Base-by-base conservation (phyloP, 35 echinoderm and acorn worm genomes). In the Anneissia japonica region DNA sequence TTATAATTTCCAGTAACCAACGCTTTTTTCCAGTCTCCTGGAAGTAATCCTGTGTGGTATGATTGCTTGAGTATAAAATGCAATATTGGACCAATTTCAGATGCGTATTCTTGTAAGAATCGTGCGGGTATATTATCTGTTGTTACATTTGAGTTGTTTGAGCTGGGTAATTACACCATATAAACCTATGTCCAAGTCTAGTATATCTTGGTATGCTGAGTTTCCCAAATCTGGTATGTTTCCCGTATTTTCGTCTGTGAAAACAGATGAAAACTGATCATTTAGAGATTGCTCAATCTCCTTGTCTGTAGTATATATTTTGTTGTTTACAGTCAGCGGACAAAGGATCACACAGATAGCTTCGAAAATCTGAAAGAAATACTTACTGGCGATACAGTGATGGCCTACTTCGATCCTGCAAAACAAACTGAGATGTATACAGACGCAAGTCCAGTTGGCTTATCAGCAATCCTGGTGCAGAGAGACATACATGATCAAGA, bases 371-470 rank as follows among this genome's bases (percentile, higher is more conserved):
- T 93, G 16, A 93, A 93, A 38, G 4, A 30, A 17, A 43, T n/a
- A 31, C 36, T 92, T 1, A 86, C 93, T 45, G 91, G 74, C 56
- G 28, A 87, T 36, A 56, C 77, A 29, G 77, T 84, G 19, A 91
- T 91, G 81, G 56, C 82, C 3, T 95, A 95, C 78, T 93, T 84
- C 41, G 86, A 92, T 37, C 91, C 89, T 26, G 31, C 26, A 3
- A 85, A 96, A 85, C 19, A 19, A 33, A 85, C 79, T 3, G 90
- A 92, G 3, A 16, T 92, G 4, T 74, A 85, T 30, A 86, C 91
- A 31, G 90, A 96, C 83, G 93, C 82, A 37, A 92, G 93, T 34
- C 90, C 86, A 35, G 90, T 85, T 39, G 89, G 90, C 16, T 77
- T 92, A 74, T 74, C 80, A 21, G 87, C 91, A 36, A 93, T 89